phyloP scores from a whole-genome alignment of 1,140 invertebrate species.

The Ooceraea biroi region DNA sequence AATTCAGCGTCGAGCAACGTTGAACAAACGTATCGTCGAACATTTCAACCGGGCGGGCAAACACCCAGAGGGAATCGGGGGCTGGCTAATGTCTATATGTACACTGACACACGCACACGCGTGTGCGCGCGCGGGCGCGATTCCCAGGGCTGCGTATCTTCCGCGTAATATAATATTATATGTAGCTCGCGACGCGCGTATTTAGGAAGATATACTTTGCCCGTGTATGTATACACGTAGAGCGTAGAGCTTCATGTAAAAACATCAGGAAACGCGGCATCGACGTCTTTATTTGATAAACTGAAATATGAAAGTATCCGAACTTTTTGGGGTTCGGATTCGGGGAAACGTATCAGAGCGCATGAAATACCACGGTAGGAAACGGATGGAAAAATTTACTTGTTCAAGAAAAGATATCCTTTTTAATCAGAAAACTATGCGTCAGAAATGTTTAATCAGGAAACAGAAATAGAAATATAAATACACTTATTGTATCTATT shows the following conservation, averaged over 20 bases:
- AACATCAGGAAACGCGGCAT: background rate
- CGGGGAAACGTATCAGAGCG: no score
- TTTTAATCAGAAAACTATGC: no score
- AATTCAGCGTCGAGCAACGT: conserved; percentile 57
- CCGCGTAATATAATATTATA: conserved; percentile 51
- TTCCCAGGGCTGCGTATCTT: conserved; percentile 51
- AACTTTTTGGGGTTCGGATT: no score
- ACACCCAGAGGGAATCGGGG: conserved; percentile 65
- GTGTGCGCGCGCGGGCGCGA: background rate
- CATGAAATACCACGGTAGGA: no score
- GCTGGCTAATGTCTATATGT: conserved; percentile 71
- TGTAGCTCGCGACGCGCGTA: conserved; percentile 38
- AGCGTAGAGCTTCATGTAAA: background rate
- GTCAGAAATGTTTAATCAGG: no score
- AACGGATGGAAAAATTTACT: no score
- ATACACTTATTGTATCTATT: no score
- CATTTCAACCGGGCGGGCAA: conserved; percentile 69
- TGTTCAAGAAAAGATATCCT: no score
- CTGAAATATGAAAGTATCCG: background rate
- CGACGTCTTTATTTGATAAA: conserved; percentile 1
- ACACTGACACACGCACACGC: conserved; percentile 14
- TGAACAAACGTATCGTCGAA: conserved; percentile 60
- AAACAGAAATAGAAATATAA: no score
- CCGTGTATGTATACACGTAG: background rate
- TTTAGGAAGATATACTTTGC: conserved; percentile 13